Evolutionary conservation across 2,888 invertebrate species (phyloP), one percentile per base, ranked within the genome.

Genomic region (Caenorhabditis sp.): DNA sequence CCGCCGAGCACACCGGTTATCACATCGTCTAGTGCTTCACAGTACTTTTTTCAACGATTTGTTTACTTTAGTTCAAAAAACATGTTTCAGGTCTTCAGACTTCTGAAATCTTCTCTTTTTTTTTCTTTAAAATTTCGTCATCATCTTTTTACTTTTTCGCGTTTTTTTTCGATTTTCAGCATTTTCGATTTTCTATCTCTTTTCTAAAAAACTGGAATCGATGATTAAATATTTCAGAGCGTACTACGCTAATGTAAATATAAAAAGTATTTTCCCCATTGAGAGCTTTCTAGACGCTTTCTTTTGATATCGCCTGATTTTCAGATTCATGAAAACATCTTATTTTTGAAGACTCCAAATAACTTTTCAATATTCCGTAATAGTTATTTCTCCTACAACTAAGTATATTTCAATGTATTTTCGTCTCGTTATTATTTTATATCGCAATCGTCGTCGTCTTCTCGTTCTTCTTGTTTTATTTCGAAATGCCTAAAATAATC

Each of bases 11-110:
- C 63, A 27, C 59, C 57, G 49, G 61, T 58, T 58, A 65, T 67
- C n/a, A 68, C 60, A 31, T 20, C 74, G 12, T 53, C 63, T 1
- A 61, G 69, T 52, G 69, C 66, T 57, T 67, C 74, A 63, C 74
- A 74, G 74, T 74, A 74, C 69, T 67, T 62, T 58, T 36, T 25
- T 31, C 26, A n/a, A 21, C 43, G 56, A 58, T 67, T 61, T n/a
- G 17, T 23, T 59, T 53, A 5, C 56, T 43, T 63, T 43, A 27
- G 26, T n/a, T n/a, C 14, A 21, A 31, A 59, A n/a, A 49, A 38
- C 43, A 27, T n/a, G 14, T 25, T 56, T 63, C 64, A 50, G 26
- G 50, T 20, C 27, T 38, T n/a, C n/a, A n/a, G n/a, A n/a, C n/a
- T 69, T 61, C 25, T 2, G 26, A 25, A 43, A 60, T 49, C 43